Percentiles rank a stretch among this genome's conserved stretches.
Evolutionary conservation across 2,888 invertebrate genomes (phyloP).

Genomic region (Ichneumoninae sp.): DNA sequence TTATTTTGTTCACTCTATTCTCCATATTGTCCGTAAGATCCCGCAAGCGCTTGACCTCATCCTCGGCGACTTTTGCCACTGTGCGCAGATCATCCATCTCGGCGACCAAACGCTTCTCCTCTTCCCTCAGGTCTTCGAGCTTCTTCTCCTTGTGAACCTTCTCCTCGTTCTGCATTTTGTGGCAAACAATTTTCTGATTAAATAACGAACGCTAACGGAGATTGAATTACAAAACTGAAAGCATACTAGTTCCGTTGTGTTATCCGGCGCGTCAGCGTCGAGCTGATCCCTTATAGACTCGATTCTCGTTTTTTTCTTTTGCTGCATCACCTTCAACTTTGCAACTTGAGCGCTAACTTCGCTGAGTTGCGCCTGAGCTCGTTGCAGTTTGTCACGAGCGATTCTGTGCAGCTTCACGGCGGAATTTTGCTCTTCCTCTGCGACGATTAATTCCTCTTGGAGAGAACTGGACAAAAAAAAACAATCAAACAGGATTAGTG

Average conservation of each 20-base stretch:
- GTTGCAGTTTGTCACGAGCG: conserved; percentile 70
- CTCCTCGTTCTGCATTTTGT: conserved; percentile 80
- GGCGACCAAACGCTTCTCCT: conserved; percentile 76
- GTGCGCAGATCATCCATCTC: conserved; percentile 82
- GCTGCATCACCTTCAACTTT: conserved; percentile 68
- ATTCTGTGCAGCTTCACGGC: conserved; percentile 55
- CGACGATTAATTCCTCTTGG: conserved; percentile 74
- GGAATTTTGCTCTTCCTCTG: conserved; percentile 67
- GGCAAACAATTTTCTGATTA: neutral
- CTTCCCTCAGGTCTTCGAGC: conserved; percentile 72
- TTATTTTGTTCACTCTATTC: conserved; percentile 72
- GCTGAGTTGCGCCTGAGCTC: conserved; percentile 68
- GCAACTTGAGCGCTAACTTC: conserved; percentile 69
- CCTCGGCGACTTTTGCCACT: conserved; percentile 82
- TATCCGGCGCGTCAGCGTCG: conserved; percentile 71
- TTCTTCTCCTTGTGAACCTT: conserved; percentile 82
- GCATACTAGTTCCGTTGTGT: conserved; percentile 78
- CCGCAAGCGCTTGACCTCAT: conserved; percentile 75
- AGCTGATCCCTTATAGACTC: conserved; percentile 47
- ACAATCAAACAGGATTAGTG: neutral
- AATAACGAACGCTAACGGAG: neutral
- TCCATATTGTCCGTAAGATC: conserved; percentile 72
- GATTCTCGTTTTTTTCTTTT: conserved; percentile 70
- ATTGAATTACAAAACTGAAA: neutral
- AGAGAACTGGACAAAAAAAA: conserved; percentile 70